phyloP scores from a whole-genome alignment of 2,797 vertebrate species.

The Intellagama lesueurii region DNA sequence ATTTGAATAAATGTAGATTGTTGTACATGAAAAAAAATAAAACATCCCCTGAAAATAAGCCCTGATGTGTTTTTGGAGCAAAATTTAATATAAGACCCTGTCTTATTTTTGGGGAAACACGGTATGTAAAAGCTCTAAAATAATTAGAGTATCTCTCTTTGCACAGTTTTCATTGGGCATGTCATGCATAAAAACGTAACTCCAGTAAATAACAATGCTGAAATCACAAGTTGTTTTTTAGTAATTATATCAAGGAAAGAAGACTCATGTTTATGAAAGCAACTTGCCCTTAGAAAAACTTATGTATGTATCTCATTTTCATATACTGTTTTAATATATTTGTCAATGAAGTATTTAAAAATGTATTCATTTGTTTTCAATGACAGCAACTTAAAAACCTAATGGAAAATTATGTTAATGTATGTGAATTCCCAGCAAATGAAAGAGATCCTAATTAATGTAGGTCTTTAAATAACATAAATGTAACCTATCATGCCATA shows the following conservation, averaged over 20 bases:
- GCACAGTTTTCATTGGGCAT: neutral
- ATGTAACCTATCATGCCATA: neutral
- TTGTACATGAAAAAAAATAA: too few relatives aligned
- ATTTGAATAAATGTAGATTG: too few relatives aligned
- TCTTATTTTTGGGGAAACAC: too few relatives aligned
- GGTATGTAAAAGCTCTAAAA: neutral
- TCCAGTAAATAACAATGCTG: slow-evolving; percentile 15
- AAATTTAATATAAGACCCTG: too few relatives aligned
- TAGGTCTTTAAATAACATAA: neutral
- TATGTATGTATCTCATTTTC: slow-evolving; percentile 69
- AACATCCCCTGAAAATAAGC: too few relatives aligned
- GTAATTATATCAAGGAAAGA: slow-evolving; percentile 10
- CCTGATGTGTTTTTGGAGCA: too few relatives aligned
- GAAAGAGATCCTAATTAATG: neutral
- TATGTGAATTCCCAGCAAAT: neutral
- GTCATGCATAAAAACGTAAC: slow-evolving; percentile 5
- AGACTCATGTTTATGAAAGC: neutral
- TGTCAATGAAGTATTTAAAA: neutral
- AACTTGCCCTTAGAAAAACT: neutral
- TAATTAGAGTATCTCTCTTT: slow-evolving; percentile 7
- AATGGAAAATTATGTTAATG: neutral
- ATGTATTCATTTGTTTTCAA: neutral
- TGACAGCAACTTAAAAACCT: neutral
- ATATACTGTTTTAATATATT: neutral
- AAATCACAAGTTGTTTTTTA: slow-evolving; percentile 6